Evolutionary conservation across 2,888 invertebrate genomes (phyloP).

Genomic region (Orchesella flavescens): DNA sequence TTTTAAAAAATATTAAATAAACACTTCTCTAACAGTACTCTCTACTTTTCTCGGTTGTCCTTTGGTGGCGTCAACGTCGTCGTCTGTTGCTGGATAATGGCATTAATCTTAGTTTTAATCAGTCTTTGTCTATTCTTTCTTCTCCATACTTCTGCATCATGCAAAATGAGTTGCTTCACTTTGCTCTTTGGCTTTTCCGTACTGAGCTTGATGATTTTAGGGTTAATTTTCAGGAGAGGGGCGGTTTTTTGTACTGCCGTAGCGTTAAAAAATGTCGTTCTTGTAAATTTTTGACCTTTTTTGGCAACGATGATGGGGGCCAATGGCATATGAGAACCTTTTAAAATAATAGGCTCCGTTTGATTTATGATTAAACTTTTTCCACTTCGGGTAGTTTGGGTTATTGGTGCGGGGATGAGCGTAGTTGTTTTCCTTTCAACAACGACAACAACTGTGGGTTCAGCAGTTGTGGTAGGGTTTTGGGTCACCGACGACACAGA

Average conservation of each 20-base stretch:
- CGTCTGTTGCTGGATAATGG: slow-evolving; percentile 46
- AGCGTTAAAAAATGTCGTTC: slow-evolving; percentile 50
- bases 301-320: too few species aligned
- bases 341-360: slow-evolving; percentile 7
- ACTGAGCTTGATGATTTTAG: not conserved
- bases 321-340: slow-evolving; percentile 23
- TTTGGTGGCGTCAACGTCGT: slow-evolving; percentile 37
- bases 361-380: slow-evolving; percentile 23
- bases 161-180: slow-evolving; percentile 54
- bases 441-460: not conserved
- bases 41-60: slow-evolving; percentile 25
- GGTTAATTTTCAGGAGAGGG: slow-evolving; percentile 7
- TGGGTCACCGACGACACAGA: too few species aligned
- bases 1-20: not conserved
- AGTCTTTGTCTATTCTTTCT: slow-evolving; percentile 56
- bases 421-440: not conserved
- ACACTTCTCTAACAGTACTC: not conserved
- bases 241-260: slow-evolving; percentile 43
- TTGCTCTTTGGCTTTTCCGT: slow-evolving; percentile 48
- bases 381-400: not conserved
- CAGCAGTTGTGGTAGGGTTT: too few species aligned
- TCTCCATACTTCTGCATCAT: slow-evolving; percentile 47
- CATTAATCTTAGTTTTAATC: slow-evolving; percentile 50
- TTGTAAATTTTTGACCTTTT: slow-evolving; percentile 37
- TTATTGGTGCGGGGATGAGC: not conserved